A percentile compares a stretch with the other conserved stretches of the same genome.
Evolutionary conservation across 2,113 vertebrate species (phyloP).

Genomic region (Sarotherodon lohbergeri): DNA sequence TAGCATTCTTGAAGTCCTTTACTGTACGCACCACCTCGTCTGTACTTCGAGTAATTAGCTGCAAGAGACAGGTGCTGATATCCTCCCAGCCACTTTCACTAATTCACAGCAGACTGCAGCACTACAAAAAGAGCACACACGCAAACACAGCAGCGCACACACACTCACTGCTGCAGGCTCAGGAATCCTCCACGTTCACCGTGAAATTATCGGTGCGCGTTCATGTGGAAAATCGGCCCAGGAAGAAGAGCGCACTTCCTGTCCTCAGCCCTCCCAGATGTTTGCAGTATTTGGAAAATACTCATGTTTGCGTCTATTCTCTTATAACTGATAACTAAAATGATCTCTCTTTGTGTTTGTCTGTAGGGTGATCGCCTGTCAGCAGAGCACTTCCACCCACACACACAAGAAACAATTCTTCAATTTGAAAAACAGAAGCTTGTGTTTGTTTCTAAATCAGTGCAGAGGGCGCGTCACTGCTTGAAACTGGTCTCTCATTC

Average conservation of each 20-base stretch:
- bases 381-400: not conserved
- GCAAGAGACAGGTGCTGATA: not conserved
- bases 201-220: not conserved
- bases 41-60: not conserved
- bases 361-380: not conserved
- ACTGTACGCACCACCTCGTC: not conserved
- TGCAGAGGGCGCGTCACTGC: fast-evolving
- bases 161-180: not conserved
- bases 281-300: not conserved
- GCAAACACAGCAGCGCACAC: not conserved
- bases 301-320: not conserved
- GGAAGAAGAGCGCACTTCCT: not conserved
- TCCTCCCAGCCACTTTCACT: not conserved
- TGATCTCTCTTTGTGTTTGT: not conserved
- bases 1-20: not conserved
- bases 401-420: not conserved
- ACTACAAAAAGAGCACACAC: not conserved
- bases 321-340: not conserved
- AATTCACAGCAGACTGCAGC: not conserved
- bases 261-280: not conserved
- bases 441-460: not conserved
- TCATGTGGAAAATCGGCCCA: not conserved
- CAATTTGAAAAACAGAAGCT: not conserved
- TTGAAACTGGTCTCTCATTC: not conserved
- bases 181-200: not conserved